These are phyloP conservation scores for Echeneis naucrates DNA, from an alignment of 2,797 vertebrate species.

Conservation along the genomic window DNA sequence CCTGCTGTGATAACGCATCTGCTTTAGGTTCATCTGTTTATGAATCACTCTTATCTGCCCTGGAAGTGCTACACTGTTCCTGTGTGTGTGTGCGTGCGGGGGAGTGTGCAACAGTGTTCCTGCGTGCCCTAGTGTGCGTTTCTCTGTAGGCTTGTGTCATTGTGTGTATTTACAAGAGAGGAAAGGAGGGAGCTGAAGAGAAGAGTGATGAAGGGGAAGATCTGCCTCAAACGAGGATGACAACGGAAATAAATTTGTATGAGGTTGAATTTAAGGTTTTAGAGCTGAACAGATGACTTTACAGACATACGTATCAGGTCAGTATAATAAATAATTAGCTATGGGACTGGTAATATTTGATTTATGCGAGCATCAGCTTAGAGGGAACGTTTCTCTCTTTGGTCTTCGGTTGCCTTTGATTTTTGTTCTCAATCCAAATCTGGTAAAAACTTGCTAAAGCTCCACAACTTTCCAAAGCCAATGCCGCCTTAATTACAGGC, in stretches of 20 bases:
- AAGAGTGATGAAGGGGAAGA: constrained; percentile 11
- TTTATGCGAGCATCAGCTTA: not conserved
- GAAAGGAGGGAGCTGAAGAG: constrained; percentile 39
- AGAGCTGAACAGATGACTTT: not conserved
- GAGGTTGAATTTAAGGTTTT: not conserved
- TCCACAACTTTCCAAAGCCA: not conserved
- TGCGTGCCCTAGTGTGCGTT: constrained; percentile 30
- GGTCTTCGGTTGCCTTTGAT: not conserved
- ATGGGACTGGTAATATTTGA: not conserved
- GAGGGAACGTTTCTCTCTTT: not conserved
- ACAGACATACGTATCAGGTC: not conserved
- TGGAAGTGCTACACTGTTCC: constrained; percentile 61
- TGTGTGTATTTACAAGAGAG: constrained; percentile 62
- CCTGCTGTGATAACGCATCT: constrained; percentile 79
- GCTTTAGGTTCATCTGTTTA: constrained; percentile 80
- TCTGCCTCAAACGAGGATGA: not conserved
- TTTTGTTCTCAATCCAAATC: not conserved
- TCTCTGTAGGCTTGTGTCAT: constrained; percentile 47
- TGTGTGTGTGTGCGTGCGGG: constrained; percentile 26
- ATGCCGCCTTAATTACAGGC: not conserved
- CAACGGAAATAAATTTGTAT: not conserved
- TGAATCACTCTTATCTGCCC: constrained; percentile 76
- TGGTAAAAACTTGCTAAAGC: not conserved
- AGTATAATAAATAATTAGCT: not conserved
- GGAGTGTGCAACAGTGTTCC: constrained; percentile 50